These are phyloP conservation scores for Andrena fulva DNA, from an alignment of 2,888 invertebrate species.

Conservation along the genomic window DNA sequence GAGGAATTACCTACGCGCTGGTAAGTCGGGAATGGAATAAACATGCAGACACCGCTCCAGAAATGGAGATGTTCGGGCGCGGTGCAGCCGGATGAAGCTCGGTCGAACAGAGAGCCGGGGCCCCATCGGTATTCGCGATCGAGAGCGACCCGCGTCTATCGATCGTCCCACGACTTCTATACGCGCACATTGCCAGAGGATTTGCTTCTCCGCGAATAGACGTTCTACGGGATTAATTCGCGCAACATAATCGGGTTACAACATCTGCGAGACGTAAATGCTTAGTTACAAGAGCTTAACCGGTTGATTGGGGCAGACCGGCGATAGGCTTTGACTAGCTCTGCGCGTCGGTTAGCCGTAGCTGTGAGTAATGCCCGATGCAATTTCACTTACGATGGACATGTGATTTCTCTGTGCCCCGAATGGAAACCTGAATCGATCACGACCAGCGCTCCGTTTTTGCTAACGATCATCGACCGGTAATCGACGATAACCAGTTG, in stretches of 20 bases:
- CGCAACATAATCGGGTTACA: slow-evolving; percentile 56
- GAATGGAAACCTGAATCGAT: neutral
- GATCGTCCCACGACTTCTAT: slow-evolving; percentile 37
- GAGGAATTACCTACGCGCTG: neutral
- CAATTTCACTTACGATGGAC: slow-evolving; percentile 14
- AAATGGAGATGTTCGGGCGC: slow-evolving; percentile 1
- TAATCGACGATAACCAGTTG: no score
- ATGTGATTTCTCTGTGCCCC: slow-evolving; percentile 13
- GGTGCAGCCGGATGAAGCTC: neutral
- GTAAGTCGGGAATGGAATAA: slow-evolving; percentile 14
- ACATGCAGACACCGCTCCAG: neutral
- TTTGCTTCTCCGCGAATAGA: slow-evolving; percentile 52
- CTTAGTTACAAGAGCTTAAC: slow-evolving; percentile 62
- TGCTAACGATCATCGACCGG: neutral
- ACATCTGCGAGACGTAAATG: slow-evolving; percentile 54
- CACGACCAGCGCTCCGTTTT: neutral
- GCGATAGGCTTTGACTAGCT: slow-evolving; percentile 38
- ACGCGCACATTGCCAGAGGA: slow-evolving; percentile 20
- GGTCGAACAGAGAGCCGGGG: slow-evolving; percentile 7
- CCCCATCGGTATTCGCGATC: neutral
- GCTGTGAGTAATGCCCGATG: slow-evolving; percentile 8
- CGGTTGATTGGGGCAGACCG: slow-evolving; percentile 42
- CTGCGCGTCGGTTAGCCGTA: slow-evolving; percentile 4
- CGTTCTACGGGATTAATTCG: slow-evolving; percentile 55
- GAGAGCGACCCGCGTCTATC: slow-evolving; percentile 14